Percentiles rank a stretch among this genome's conserved stretches.
These are phyloP conservation scores for Eurystomus gularis DNA, from an alignment of 2,113 vertebrate genomes.

Conservation along the genomic window DNA sequence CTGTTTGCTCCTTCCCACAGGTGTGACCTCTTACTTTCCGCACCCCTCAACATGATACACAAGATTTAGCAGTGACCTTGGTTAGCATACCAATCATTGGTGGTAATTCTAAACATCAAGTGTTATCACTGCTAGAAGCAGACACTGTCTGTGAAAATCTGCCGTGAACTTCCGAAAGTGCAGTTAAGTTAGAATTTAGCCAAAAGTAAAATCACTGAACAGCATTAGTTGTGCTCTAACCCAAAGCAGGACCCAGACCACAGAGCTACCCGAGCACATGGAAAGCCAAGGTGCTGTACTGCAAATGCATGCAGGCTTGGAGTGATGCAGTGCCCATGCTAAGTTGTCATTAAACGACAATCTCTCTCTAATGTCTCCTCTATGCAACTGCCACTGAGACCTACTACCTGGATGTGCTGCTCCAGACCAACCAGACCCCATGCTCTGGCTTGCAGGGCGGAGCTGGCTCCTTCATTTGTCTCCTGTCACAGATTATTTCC, in stretches of 20 bases:
- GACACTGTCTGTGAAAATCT: too few species aligned
- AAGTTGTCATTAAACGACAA: not conserved
- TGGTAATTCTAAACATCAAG: too few species aligned
- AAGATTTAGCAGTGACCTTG: too few species aligned
- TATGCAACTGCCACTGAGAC: not conserved
- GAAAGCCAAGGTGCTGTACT: not conserved
- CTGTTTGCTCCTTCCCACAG: too few species aligned
- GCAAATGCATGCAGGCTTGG: not conserved
- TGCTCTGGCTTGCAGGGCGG: rapidly evolving
- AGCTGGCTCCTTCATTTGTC: not conserved
- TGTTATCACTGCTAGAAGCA: too few species aligned
- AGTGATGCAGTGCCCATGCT: not conserved
- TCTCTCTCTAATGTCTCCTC: not conserved
- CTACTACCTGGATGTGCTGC: not conserved
- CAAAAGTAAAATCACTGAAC: too few species aligned
- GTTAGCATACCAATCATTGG: too few species aligned
- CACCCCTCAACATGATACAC: too few species aligned
- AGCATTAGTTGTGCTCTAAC: too few species aligned
- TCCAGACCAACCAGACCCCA: rapidly evolving
- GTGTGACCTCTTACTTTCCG: too few species aligned
- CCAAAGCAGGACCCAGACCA: not conserved
- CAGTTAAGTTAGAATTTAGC: too few species aligned
- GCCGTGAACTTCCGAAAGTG: too few species aligned
- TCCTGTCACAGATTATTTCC: not conserved
- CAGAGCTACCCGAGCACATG: rapidly evolving